These are phyloP conservation scores for Onthophagus sagittarius DNA, from an alignment of 2,888 invertebrate species.

Conservation along the genomic window DNA sequence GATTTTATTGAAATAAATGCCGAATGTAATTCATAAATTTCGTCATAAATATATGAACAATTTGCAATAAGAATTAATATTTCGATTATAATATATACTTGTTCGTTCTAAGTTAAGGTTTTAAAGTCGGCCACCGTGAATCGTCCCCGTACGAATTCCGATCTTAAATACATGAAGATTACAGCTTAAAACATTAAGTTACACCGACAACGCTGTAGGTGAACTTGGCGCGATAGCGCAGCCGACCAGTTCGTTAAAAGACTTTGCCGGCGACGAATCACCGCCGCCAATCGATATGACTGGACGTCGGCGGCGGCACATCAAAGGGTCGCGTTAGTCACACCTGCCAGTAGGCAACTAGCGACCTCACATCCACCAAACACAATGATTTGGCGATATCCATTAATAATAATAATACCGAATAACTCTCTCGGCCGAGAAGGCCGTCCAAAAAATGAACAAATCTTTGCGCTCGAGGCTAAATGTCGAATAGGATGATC, in stretches of 20 bases:
- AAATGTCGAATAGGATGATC: neutral
- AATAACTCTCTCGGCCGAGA: neutral
- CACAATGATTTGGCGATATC: constrained; percentile 47
- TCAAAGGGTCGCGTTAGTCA: constrained; percentile 49
- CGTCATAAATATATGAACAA: neutral
- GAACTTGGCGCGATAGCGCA: constrained; percentile 37
- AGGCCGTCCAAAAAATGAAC: neutral
- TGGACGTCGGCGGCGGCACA: constrained; percentile 43
- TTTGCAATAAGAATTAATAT: neutral
- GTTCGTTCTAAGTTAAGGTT: neutral
- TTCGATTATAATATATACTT: neutral
- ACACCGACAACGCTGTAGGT: constrained; percentile 46
- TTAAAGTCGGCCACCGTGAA: constrained; percentile 14
- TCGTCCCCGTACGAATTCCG: constrained; percentile 37
- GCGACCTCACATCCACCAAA: constrained; percentile 40
- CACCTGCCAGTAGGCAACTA: constrained; percentile 45
- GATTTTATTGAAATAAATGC: no score
- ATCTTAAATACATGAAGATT: constrained; percentile 43
- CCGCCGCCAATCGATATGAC: constrained; percentile 30
- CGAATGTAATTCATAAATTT: no score
- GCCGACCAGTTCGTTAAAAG: constrained; percentile 27
- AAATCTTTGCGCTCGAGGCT: neutral
- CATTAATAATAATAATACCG: constrained; percentile 40
- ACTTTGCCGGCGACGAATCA: constrained; percentile 2
- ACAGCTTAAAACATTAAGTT: constrained; percentile 47